Base-by-base conservation (phyloP, 2,113 vertebrate genomes). In the Percina caprodes region DNA sequence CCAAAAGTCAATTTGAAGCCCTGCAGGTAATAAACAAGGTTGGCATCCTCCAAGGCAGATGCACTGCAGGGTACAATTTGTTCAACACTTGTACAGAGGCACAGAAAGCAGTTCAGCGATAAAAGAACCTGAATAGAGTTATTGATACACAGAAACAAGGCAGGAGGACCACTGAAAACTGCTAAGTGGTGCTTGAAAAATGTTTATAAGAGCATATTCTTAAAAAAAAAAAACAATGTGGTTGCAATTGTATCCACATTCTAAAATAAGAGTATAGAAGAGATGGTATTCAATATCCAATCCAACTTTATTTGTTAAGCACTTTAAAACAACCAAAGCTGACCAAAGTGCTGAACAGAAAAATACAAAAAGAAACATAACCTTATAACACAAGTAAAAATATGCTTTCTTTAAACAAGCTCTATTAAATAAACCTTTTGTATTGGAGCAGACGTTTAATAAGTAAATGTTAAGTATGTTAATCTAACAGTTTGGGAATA, bases 11-110 rank as follows among this genome's bases (percentile, higher is more conserved):
- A 65, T 58, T 73, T 74, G 33, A 23, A 42, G 30, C 21, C 23
- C 45, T 58, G 24, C 49, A 63, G 80, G 60, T 51, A 68, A 80
- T 63, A 79, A 83, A 72, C 49, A 49, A 63, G 24, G 61, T 55
- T 71, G 59, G 33, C 23, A 24, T 60, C 66, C 59, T 49, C 14
- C 58, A 18, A 26, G 19, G 45, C 24, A 33, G 61, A 35, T n/a
- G 58, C 35, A 51, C 63, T 23, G 61, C 39, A 13, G 61, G 51
- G 62, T 51, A 73, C 49, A 74, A 58, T 73, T 73, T 80, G 61
- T 69, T 67, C 76, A 74, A 33, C n/a, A 60, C n/a, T 13, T 3
- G 55, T 23, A 30, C 63, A 74, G 54, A 54, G 54, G 24, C 54
- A 69, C 56, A 80, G 51, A 51, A 26, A 51, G 35, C 10, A 45